A percentile compares a stretch with the other conserved stretches of the same genome.
phyloP scores from a whole-genome alignment of 1,140 invertebrate genomes.

The Drosophila kurseongensis region DNA sequence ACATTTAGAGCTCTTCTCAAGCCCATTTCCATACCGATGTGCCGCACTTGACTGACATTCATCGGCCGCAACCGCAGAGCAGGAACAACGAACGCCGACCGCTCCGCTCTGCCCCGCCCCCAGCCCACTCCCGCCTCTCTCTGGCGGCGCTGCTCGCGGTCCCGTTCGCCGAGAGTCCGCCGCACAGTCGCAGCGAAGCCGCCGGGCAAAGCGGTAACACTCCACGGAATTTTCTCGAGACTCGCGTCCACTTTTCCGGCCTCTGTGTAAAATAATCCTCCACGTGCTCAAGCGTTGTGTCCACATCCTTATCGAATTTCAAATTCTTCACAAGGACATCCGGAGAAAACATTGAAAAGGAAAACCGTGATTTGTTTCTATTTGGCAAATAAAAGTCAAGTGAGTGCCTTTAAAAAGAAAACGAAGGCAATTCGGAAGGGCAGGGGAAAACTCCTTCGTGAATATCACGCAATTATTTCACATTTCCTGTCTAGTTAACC shows the following conservation, averaged over 20 bases:
- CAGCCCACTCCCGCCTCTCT: slow-evolving; percentile 4
- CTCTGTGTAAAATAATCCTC: slow-evolving; percentile 10
- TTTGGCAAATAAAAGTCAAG: slow-evolving; percentile 45
- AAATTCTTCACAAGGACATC: slow-evolving; percentile 24
- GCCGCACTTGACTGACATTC: slow-evolving; percentile 56
- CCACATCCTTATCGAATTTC: slow-evolving; percentile 49
- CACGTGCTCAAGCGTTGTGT: slow-evolving; percentile 46
- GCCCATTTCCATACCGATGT: slow-evolving; percentile 12
- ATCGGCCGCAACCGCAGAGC: slow-evolving; percentile 28
- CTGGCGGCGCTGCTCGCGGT: slow-evolving; percentile 24
- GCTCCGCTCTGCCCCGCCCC: slow-evolving; percentile 6
- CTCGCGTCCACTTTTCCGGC: slow-evolving; percentile 24
- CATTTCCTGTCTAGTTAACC: slow-evolving; percentile 4
- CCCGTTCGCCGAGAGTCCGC: slow-evolving; percentile 37
- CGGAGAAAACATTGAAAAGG: neutral
- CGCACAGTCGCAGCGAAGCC: slow-evolving; percentile 68
- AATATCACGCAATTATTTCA: slow-evolving; percentile 14
- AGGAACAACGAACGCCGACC: slow-evolving; percentile 23
- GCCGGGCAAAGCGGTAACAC: slow-evolving; percentile 64
- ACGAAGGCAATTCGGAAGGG: neutral
- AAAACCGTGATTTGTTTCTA: slow-evolving; percentile 47
- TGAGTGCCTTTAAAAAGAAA: slow-evolving; percentile 25
- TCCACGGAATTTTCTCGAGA: slow-evolving; percentile 38
- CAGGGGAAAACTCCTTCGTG: neutral
- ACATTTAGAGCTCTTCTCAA: slow-evolving; percentile 37